Evolutionary conservation across 1,140 invertebrate species (phyloP).

Genomic region (Scaptomyza graminum): DNA sequence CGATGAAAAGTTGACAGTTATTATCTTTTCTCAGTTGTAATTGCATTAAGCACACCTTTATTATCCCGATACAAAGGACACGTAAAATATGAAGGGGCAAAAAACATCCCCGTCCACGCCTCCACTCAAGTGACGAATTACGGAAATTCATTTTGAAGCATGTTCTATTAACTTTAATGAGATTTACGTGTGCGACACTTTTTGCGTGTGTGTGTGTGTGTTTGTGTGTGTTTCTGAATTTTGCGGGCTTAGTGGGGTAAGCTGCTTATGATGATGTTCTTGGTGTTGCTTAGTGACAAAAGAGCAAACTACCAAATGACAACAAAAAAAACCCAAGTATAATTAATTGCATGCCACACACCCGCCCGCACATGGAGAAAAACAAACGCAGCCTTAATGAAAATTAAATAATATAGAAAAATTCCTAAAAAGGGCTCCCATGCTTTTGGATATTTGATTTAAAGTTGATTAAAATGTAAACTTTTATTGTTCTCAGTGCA

Average conservation of each 20-base stretch:
- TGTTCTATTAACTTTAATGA: conserved; percentile 75
- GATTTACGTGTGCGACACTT: conserved; percentile 53
- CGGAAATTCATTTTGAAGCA: conserved; percentile 80
- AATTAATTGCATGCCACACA: conserved; percentile 72
- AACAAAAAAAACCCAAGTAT: conserved; percentile 40
- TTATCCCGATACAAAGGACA: not conserved
- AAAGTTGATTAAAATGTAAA: not conserved
- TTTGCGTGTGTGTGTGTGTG: conserved; percentile 1
- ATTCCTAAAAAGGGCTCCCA: too few relatives aligned
- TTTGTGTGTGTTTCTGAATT: conserved; percentile 42
- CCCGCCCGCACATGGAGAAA: not conserved
- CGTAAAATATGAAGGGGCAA: conserved; percentile 20
- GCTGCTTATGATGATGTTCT: conserved; percentile 65
- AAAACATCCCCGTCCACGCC: conserved; percentile 8
- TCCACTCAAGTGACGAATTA: conserved; percentile 66
- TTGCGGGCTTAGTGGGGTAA: conserved; percentile 75
- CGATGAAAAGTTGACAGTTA: too few relatives aligned
- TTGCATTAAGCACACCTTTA: too few relatives aligned
- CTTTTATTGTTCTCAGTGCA: not conserved
- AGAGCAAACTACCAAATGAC: conserved; percentile 73
- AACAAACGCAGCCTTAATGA: not conserved
- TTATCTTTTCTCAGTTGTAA: too few relatives aligned
- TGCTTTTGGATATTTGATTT: too few relatives aligned
- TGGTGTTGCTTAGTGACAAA: conserved; percentile 74
- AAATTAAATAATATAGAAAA: too few relatives aligned